Conservation (phyloP, 2,113 vertebrate species). For the Cervus canadensis region DNA sequence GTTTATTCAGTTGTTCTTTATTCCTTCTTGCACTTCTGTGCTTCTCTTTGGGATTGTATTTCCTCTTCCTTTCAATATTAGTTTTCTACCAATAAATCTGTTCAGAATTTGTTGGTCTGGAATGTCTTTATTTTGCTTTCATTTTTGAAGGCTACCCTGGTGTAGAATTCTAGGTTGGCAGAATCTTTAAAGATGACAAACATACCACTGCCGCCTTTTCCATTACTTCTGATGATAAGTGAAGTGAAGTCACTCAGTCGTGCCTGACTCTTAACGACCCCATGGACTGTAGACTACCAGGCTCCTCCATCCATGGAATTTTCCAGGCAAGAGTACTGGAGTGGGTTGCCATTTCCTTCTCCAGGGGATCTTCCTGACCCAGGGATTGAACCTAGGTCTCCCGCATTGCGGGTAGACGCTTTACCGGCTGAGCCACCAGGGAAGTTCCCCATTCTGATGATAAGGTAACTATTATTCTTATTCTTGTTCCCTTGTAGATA, state of each 20-base stretch:
- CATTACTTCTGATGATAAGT: background rate
- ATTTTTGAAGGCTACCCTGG: background rate
- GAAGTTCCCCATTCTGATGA: background rate
- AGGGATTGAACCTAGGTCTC: no score
- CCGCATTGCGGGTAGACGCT: no score
- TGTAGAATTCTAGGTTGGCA: background rate
- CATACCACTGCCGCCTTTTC: background rate
- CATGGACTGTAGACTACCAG: no score
- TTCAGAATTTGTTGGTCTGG: background rate
- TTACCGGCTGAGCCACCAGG: no score
- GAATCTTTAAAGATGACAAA: background rate
- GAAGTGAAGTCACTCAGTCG: no score
- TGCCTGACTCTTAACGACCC: no score
- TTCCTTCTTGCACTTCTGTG: background rate
- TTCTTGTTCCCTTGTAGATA: background rate
- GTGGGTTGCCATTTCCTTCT: no score
- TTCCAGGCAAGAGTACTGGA: no score
- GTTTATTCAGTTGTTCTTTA: background rate
- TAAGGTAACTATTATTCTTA: background rate
- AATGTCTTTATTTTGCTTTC: background rate
- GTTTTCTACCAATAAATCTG: background rate
- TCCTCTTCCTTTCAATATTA: background rate
- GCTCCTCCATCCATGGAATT: no score
- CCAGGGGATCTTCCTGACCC: no score
- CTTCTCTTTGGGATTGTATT: background rate